phyloP scores from a whole-genome alignment of 2,797 vertebrate genomes.

The Etheostoma nigrum region DNA sequence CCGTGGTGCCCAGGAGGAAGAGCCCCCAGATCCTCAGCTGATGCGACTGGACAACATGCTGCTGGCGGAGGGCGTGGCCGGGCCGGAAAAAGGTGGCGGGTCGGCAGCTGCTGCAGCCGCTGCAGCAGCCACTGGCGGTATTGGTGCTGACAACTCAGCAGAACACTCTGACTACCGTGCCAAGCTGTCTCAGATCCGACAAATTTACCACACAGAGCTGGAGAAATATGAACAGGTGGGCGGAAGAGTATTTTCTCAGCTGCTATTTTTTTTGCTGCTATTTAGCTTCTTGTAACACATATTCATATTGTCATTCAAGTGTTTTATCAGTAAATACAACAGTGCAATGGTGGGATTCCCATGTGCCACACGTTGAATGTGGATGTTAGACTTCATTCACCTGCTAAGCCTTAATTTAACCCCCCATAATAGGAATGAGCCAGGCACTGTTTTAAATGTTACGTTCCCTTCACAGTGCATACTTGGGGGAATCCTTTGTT shows the following conservation, averaged over 20 bases:
- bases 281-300: constrained; percentile 14
- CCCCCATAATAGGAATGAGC: not conserved
- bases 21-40: constrained; percentile 97
- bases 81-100: constrained; percentile 96
- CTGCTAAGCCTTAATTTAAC: not conserved
- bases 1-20: constrained; percentile 97
- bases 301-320: constrained; percentile 18
- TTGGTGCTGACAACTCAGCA: constrained; percentile 93
- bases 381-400: not conserved
- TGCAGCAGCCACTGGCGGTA: constrained; percentile 90
- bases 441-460: not conserved
- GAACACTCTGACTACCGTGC: constrained; percentile 99
- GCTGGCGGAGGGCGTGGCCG: constrained; percentile 96
- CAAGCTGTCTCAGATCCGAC: constrained; percentile 97
- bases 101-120: constrained; percentile 93
- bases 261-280: not conserved
- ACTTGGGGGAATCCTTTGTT: not conserved
- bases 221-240: constrained; percentile 99
- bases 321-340: constrained; percentile 12
- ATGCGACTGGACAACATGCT: constrained; percentile 99
- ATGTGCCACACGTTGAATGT: not conserved
- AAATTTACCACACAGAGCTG: constrained; percentile 99
- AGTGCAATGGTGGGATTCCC: constrained; percentile 1
- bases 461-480: constrained; percentile 5
- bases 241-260: not conserved